Base-by-base conservation (phyloP, 2,888 invertebrate genomes). In the Polia nebulosa region DNA sequence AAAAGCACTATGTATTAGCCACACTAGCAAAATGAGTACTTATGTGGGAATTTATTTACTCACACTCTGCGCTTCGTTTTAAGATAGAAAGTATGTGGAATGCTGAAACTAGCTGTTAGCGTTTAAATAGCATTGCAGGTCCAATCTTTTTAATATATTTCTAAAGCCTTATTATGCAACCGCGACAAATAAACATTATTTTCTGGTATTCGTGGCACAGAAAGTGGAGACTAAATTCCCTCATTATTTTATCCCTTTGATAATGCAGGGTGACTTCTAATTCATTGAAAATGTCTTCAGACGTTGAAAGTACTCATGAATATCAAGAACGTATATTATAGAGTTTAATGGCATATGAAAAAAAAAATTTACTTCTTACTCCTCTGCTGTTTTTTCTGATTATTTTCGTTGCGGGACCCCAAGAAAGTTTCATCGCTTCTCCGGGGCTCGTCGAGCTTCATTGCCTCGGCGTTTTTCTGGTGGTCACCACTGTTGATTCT, bases 1-100 rank as follows among this genome's bases (percentile, higher is more conserved):
- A 84, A 84, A 84, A 84, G 85, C 84, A 84, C 85, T 85, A 78
- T 72, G 71, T 77, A 76, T 76, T 78, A 80, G 76, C 78, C 60
- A 70, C 85, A 84, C 73, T 78, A 76, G 57, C 49, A 72, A 78
- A 72, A 77, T 66, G 70, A 75, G 80, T 78, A 82, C 67, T 76
- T 77, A 67, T 80, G 85, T 73, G 64, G 78, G 85, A 72, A 73
- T 82, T 85, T 71, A 70, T 77, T 76, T 68, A 27, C 27, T 69
- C 69, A 69, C 69, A 65, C 76, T 74, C 75, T 71, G 62, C 39
- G 76, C 71, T 76, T 59, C 36, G 56, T 69, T 51, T 5, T 66
- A 56, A 51, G 9, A n/a, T 36, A 64, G 56, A 80, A 45, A 29
- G 15, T 36, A 13, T 49, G 22, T 41, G 22, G 25, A 56, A 36